These are phyloP conservation scores for Austrolebias charrua DNA, from an alignment of 2,797 vertebrate genomes.

Conservation along the genomic window DNA sequence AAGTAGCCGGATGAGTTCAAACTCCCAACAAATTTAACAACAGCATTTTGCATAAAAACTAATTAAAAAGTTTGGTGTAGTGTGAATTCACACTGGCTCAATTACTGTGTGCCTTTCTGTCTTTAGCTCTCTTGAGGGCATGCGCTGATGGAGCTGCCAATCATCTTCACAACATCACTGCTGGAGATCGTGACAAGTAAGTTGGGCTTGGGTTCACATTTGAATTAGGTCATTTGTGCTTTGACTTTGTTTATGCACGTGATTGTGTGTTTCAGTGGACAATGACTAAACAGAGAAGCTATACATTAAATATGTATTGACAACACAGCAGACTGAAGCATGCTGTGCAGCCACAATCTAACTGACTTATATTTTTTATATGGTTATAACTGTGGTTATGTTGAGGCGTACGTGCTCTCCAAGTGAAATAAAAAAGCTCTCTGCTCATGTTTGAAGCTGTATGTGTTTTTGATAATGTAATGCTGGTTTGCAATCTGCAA, in stretches of 20 bases:
- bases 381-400: not conserved
- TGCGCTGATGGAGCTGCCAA: slow-evolving; percentile 96
- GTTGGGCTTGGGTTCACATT: slow-evolving; percentile 35
- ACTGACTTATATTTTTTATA: not conserved
- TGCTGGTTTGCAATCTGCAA: slow-evolving; percentile 17
- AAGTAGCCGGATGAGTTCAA: slow-evolving; percentile 2
- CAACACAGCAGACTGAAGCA: not conserved
- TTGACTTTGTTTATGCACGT: slow-evolving; percentile 8
- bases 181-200: slow-evolving; percentile 82
- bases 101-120: slow-evolving; percentile 32
- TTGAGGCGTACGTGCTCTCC: not conserved
- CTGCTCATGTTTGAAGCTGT: slow-evolving; percentile 13
- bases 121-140: slow-evolving; percentile 80
- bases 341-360: not conserved
- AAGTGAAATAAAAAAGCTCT: slow-evolving; percentile 15
- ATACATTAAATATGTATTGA: not conserved
- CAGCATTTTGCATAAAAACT: slow-evolving; percentile 3
- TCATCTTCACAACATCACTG: slow-evolving; percentile 80
- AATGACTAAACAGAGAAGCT: not conserved
- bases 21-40: not conserved
- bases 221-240: slow-evolving; percentile 32
- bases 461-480: slow-evolving; percentile 32
- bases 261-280: slow-evolving; percentile 2
- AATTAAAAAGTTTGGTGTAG: not conserved
- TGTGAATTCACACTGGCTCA: slow-evolving; percentile 2